These are phyloP conservation scores for Parascotia fuliginaria DNA, from an alignment of 2,888 invertebrate genomes.

Conservation along the genomic window DNA sequence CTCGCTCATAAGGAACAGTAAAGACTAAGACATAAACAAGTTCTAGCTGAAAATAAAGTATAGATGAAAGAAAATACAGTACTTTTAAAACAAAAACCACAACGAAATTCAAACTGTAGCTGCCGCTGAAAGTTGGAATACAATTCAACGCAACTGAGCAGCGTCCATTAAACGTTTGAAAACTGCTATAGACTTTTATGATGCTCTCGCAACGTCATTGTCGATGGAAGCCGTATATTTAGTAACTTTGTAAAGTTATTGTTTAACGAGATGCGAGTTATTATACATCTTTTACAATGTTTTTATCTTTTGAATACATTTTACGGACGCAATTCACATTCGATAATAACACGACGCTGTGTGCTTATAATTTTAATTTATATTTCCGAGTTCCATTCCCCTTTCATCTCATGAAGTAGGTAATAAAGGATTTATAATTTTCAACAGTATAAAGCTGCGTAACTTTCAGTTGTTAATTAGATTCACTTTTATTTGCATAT, in stretches of 20 bases:
- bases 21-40: slow-evolving; percentile 21
- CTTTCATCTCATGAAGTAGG: slow-evolving; percentile 4
- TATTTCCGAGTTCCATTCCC: slow-evolving; percentile 5
- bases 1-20: slow-evolving; percentile 13
- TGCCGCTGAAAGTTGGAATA: slow-evolving; percentile 46
- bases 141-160: slow-evolving; percentile 46
- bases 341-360: background rate
- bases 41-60: slow-evolving; percentile 11
- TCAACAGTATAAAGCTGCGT: background rate
- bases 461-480: slow-evolving; percentile 19
- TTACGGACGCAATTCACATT: background rate
- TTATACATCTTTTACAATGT: slow-evolving; percentile 29
- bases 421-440: background rate
- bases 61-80: slow-evolving; percentile 27
- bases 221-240: slow-evolving; percentile 53
- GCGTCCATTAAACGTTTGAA: slow-evolving; percentile 56
- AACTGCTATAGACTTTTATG: slow-evolving; percentile 62
- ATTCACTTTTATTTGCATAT: slow-evolving; percentile 29
- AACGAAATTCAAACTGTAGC: slow-evolving; percentile 42
- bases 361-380: background rate
- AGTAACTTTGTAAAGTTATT: slow-evolving; percentile 58
- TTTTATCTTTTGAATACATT: slow-evolving; percentile 16
- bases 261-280: slow-evolving; percentile 40
- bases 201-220: slow-evolving; percentile 54
- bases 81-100: slow-evolving; percentile 37